Conservation (phyloP, 2,888 invertebrate species). For the Cylloceria caligata region DNA sequence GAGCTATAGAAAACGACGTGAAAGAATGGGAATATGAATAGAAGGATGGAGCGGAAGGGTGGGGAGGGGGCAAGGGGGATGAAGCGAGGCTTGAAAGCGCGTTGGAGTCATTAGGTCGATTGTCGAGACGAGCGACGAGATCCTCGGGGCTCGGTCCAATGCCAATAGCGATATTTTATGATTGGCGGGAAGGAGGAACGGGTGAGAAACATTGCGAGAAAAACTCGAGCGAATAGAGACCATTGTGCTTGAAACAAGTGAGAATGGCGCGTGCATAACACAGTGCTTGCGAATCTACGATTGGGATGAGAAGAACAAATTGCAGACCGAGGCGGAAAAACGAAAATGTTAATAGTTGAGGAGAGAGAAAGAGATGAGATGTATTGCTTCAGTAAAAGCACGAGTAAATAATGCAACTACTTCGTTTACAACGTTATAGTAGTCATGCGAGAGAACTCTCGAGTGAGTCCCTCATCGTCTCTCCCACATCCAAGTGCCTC, state of each 20-base stretch:
- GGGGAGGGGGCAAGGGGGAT: conserved; percentile 54
- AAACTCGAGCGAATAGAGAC: conserved; percentile 63
- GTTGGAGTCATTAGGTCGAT: conserved; percentile 67
- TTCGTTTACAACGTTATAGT: conserved; percentile 55
- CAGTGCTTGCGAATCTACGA: conserved; percentile 23
- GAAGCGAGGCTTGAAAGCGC: conserved; percentile 29
- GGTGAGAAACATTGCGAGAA: conserved; percentile 40
- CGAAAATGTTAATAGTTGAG: conserved; percentile 11
- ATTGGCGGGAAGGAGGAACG: conserved; percentile 47
- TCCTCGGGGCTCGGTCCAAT: conserved; percentile 51
- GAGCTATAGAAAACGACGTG: conserved; percentile 13
- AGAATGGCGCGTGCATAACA: conserved; percentile 32
- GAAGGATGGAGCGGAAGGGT: too few species aligned
- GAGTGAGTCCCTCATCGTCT: conserved; percentile 40
- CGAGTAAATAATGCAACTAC: conserved; percentile 58
- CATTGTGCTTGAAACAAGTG: conserved; percentile 61
- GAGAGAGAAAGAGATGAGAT: conserved; percentile 47
- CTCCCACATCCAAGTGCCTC: neutral
- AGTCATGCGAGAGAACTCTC: conserved; percentile 55
- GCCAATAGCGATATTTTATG: conserved; percentile 65
- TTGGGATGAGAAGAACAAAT: conserved; percentile 20
- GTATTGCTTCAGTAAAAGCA: conserved; percentile 51
- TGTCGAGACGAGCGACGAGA: conserved; percentile 54
- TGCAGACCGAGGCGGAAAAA: neutral
- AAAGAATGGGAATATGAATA: conserved; percentile 45